These are phyloP conservation scores for Balearica regulorum DNA, from an alignment of 2,797 vertebrate species.

Conservation along the genomic window DNA sequence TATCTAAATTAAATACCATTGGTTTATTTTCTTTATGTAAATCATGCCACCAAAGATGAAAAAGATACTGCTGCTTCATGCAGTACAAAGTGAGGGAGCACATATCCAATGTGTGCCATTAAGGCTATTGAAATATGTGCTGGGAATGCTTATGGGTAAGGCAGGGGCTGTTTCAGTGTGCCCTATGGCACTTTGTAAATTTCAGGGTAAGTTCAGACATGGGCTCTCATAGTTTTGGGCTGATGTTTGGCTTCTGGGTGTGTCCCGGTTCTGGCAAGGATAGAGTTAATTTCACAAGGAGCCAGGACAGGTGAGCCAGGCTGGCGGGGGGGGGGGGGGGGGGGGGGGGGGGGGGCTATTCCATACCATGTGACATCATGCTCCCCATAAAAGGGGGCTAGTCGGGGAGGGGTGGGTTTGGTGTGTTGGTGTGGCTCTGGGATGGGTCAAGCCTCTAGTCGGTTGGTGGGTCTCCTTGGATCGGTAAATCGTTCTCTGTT, in stretches of 20 bases:
- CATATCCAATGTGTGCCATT: background rate
- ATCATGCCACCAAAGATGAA: background rate
- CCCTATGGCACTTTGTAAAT: background rate
- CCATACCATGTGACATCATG: too few species aligned
- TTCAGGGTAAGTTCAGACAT: background rate
- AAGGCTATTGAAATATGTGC: background rate
- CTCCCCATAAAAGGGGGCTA: too few species aligned
- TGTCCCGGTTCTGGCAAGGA: too few species aligned
- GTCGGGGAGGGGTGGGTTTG: too few species aligned
- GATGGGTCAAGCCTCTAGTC: too few species aligned
- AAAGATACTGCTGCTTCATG: background rate
- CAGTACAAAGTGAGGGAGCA: background rate
- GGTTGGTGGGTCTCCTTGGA: too few species aligned
- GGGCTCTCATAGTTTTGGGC: rapidly evolving
- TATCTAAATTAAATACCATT: background rate
- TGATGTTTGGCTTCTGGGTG: background rate
- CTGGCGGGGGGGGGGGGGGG: too few species aligned
- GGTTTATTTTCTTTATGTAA: background rate
- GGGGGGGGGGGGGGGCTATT: too few species aligned
- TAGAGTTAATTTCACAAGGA: too few species aligned
- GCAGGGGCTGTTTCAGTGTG: background rate
- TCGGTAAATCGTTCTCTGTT: too few species aligned
- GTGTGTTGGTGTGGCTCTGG: too few species aligned
- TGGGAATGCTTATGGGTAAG: background rate
- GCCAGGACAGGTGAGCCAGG: too few species aligned